These are phyloP conservation scores for Eueremaeus valkanovi DNA, from an alignment of 2,888 invertebrate species.

Conservation along the genomic window DNA sequence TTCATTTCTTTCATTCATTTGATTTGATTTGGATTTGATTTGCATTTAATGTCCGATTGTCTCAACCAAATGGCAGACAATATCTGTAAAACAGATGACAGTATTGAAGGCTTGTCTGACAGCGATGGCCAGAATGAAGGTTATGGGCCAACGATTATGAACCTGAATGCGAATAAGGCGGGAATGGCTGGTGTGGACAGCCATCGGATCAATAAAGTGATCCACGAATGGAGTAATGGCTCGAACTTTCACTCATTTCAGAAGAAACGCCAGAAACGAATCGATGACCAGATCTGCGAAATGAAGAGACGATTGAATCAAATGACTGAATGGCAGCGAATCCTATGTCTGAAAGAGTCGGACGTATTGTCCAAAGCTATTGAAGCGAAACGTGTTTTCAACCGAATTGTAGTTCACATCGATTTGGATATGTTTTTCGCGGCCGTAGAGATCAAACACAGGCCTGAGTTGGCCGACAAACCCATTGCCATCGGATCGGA, in stretches of 20 bases:
- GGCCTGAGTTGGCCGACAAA: constrained; percentile 51
- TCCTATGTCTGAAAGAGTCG: constrained; percentile 50
- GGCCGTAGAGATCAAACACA: constrained; percentile 58
- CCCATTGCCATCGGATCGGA: constrained; percentile 61
- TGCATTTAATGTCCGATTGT: no score
- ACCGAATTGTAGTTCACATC: constrained; percentile 57
- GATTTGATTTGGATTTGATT: no score
- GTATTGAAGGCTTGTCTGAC: no score
- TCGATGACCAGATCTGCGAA: constrained; percentile 53
- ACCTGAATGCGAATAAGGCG: constrained; percentile 44
- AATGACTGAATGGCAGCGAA: constrained; percentile 51
- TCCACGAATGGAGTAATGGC: constrained; percentile 55
- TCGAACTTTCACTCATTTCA: constrained; percentile 59
- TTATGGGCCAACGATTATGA: not conserved
- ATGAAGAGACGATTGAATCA: constrained; percentile 34
- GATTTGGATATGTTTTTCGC: constrained; percentile 64
- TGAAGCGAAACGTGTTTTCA: constrained; percentile 54
- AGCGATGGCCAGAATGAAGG: not conserved
- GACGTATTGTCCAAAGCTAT: constrained; percentile 53
- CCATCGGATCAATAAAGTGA: constrained; percentile 52
- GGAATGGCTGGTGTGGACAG: constrained; percentile 47
- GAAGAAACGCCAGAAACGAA: constrained; percentile 55
- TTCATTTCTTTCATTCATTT: no score
- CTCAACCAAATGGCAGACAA: not conserved
- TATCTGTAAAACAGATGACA: no score